Base-by-base conservation (phyloP, 2,888 invertebrate genomes). In the Teleogryllus oceanicus region DNA sequence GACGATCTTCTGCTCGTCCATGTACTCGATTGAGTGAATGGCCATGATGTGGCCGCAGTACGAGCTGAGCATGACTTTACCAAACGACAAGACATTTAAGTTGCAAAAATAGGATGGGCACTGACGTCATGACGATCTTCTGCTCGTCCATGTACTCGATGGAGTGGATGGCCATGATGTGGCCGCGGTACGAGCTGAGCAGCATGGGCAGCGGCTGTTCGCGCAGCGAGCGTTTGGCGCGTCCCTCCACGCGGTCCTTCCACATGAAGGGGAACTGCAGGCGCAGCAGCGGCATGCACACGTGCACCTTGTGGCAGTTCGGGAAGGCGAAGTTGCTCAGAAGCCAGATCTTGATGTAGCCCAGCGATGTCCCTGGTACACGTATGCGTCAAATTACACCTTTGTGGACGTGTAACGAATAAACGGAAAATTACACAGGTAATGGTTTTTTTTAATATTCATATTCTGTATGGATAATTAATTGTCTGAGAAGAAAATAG, bases 301-400 rank as follows among this genome's bases (percentile, higher is more conserved):
- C 87, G 85, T 87, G 89, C 80, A 93, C 87, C 51, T 87, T 88
- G 86, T 90, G 84, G n/a, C 88, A 89, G 85, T 88, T 83, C 76
- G 86, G 87, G 74, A 85, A 83, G 75, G 92, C 90, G 84, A 90
- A 95, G 86, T 94, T 92, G 79, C 87, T 88, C 85, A 96, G 88
- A 76, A 93, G 89, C 94, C 95, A 96, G 24, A 92, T 90, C 88
- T 95, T 95, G 79, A 96, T 89, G 84, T 95, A 95, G 2, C 96
- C 96, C 81, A 89, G 87, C 0, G 92, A 91, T 81, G 87, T 87
- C 11, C 86, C 88, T 83, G 75, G 49, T 62, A 77, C 16, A 13
- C 10, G 37, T 8, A 37, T 5, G 37, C 37, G 5, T 37, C 8
- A 37, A 37, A 37, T 37, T 37, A 37, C 8, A 37, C 0, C 8